Percentiles rank a stretch among this genome's conserved stretches.
Evolutionary conservation across 2,888 invertebrate species (phyloP).

Genomic region (Drosophila paucipuncta): DNA sequence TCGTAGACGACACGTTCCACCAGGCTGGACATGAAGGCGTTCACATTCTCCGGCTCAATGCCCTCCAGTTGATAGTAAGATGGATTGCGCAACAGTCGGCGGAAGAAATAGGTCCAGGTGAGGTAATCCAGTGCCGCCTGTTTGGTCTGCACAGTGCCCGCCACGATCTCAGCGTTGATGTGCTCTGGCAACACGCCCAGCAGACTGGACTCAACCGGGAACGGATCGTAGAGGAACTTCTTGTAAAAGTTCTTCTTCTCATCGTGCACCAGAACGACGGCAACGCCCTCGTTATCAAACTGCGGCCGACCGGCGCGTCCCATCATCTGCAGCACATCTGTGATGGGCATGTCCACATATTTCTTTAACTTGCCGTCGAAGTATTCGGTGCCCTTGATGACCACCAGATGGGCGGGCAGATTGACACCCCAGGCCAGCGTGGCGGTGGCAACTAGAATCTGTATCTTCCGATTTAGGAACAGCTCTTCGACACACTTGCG

Average conservation of each 20-base stretch:
- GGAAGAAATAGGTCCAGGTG: conserved; percentile 99
- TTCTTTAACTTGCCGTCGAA: conserved; percentile 98
- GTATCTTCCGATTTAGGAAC: conserved; percentile 97
- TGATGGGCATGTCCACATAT: conserved; percentile 99
- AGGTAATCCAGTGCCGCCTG: conserved; percentile 98
- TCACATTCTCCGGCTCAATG: conserved; percentile 89
- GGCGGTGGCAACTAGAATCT: conserved; percentile 97
- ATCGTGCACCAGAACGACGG: conserved; percentile 96
- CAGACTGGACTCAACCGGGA: conserved; percentile 98
- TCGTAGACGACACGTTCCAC: conserved; percentile 92
- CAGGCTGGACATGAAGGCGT: conserved; percentile 91
- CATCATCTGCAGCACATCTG: conserved; percentile 99
- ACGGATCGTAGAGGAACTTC: conserved; percentile 99
- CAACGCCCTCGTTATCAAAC: conserved; percentile 96
- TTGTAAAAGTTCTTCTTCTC: conserved; percentile 99
- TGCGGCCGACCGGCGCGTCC: conserved; percentile 99
- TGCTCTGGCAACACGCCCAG: conserved; percentile 97
- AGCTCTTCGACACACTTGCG: conserved; percentile 96
- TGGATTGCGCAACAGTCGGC: conserved; percentile 96
- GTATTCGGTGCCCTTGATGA: conserved; percentile 99
- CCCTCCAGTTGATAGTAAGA: conserved; percentile 93
- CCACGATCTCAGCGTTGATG: conserved; percentile 98
- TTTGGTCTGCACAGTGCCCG: conserved; percentile 96
- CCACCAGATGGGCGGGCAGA: conserved; percentile 98
- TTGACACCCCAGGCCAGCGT: conserved; percentile 99